Evolutionary conservation across 1,140 invertebrate genomes (phyloP).

Genomic region (Hylaeus anthracinus): DNA sequence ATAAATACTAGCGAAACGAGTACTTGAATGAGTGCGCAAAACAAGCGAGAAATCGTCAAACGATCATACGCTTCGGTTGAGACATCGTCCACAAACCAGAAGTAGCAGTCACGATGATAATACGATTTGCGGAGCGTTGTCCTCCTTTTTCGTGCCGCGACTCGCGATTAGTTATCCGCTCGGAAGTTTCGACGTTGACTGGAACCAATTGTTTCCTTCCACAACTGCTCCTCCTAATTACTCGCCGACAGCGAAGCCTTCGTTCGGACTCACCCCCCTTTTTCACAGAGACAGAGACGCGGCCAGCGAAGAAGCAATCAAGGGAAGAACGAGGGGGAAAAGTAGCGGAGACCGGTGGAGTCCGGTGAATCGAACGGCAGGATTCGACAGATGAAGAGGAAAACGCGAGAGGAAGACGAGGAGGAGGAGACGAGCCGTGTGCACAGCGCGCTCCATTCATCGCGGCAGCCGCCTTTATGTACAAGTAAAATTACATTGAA

Average conservation of each 20-base stretch:
- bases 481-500: constrained; percentile 24
- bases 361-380: constrained; percentile 53
- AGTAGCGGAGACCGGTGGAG: neutral
- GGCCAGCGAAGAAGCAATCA: constrained; percentile 59
- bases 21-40: neutral
- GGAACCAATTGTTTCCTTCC: constrained; percentile 63
- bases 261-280: constrained; percentile 24
- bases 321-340: constrained; percentile 20
- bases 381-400: constrained; percentile 38
- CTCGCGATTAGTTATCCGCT: constrained; percentile 54
- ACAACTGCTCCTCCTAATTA: constrained; percentile 63
- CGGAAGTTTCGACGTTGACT: constrained; percentile 53
- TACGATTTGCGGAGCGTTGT: constrained; percentile 24
- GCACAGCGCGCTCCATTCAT: neutral
- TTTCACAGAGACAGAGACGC: constrained; percentile 39
- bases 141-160: constrained; percentile 20
- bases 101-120: constrained; percentile 27
- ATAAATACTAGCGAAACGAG: too few species aligned
- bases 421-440: neutral
- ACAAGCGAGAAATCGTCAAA: constrained; percentile 4
- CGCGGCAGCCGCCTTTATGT: neutral
- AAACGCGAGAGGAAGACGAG: neutral
- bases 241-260: constrained; percentile 50
- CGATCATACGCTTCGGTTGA: too few species aligned
- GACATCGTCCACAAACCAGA: constrained; percentile 28